Evolutionary conservation across 2,888 invertebrate species (phyloP), one percentile per base, ranked within the genome.

Genomic region (Embidobia sp.): DNA sequence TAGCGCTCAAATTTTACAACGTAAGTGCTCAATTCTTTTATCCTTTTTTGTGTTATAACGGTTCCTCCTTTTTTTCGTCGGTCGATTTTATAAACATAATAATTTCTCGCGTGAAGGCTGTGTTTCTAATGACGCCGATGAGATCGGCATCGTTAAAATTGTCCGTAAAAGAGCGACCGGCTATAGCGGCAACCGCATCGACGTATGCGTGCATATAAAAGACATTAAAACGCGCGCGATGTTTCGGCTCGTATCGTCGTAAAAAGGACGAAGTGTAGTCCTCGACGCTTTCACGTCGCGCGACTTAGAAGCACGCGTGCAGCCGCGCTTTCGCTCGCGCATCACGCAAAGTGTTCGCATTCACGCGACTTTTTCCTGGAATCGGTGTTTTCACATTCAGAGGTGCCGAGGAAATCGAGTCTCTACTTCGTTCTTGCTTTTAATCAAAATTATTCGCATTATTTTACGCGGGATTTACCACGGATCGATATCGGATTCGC

Each of bases 91-190:
- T 63, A 31, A 22, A 70, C 27, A 37, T 48, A 63, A 72, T 73
- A 73, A 63, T 57, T 55, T 73, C 72, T 73, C 72, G 72, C 72
- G 70, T 55, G 64, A 67, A 64, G 44, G 59, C 40, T 66, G 42
- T 49, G 59, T 66, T 66, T 66, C 66, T 73, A 66, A 66, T 66
- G 48, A 57, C 37, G 55, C 49, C 63, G 69, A 75, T 37, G 29
- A 44, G 49, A 49, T 49, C 49, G 49, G 44, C 49, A 51, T 76
- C 75, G 51, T 69, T 63, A 76, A 76, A 76, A 64, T 49, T 26
- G 69, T 51, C 15, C 57, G 57, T 70, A 70, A 70, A 64, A 69
- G 59, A 64, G 55, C 61, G 57, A 8, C 46, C 51, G 44, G 35
- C 22, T 33, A 18, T 18, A n/a, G 51, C 59, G 15, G 61, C 37